Evolutionary conservation across 2,888 invertebrate species (phyloP), one percentile per base, ranked within the genome.

Genomic region (Eurytoma adleriae): DNA sequence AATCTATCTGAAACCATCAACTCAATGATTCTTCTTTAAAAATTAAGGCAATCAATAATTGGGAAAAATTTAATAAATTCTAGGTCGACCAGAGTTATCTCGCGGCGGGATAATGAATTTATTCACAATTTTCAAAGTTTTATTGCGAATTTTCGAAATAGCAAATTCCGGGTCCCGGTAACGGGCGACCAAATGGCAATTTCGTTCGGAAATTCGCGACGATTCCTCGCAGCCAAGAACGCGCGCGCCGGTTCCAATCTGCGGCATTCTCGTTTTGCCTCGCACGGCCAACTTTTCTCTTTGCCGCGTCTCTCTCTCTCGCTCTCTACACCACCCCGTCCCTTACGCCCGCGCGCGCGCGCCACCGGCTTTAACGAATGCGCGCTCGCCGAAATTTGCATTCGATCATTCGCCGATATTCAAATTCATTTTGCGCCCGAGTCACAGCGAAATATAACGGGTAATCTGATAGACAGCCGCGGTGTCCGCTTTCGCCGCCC

Each of bases 331-430:
- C 7, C 62, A 5, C n/a, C n/a, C 24, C 27, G 3, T 61, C 30
- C 62, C 62, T 30, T 4, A 7, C 16, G 2, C 16, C 2, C 50
- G 30, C 57, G 5, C n/a, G 27, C 59, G 62, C 57, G 3, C 57
- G 48, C 13, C 20, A 40, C 40, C 40, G 40, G 77, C 52, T 77
- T 79, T 81, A 78, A 81, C 70, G 78, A 75, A 74, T 70, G 68
- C 75, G n/a, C 30, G 40, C 13, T 20, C 50, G 70, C 66, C 4
- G 68, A 73, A 87, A 87, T 87, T 87, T 87, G 86, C 87, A 87
- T 87, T 87, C 85, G 85, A 86, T 86, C 85, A 83, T 86, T 85
- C 86, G 83, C 71, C 83, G 84, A 84, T 82, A 85, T 85, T 86
- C 85, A 85, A 87, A 86, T 85, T 84, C 83, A 83, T 84, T 83